A percentile compares a stretch with the other conserved stretches of the same genome.
These are phyloP conservation scores for Microplitis demolitor DNA, from an alignment of 1,140 invertebrate species.

Conservation along the genomic window DNA sequence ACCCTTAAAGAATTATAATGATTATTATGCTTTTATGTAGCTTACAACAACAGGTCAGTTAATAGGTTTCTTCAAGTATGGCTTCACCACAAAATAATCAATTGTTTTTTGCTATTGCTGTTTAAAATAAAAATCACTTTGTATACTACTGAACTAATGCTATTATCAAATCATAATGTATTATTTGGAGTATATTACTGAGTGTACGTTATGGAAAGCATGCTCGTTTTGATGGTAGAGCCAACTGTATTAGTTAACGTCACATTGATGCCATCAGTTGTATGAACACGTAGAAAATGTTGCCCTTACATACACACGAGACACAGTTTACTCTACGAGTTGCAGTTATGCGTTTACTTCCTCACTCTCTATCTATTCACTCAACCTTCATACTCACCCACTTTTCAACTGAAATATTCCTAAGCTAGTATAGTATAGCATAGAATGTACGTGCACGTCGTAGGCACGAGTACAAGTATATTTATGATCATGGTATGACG, in stretches of 20 bases:
- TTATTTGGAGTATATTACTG: not conserved
- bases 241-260: conserved; percentile 16
- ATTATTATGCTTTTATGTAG: too few species aligned
- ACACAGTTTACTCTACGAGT: not conserved
- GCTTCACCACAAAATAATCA: too few species aligned
- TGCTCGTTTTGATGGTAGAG: conserved; percentile 10
- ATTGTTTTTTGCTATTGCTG: too few species aligned
- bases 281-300: not conserved
- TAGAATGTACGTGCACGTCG: conserved; percentile 12
- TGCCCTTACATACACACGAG: not conserved
- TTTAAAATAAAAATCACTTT: too few species aligned
- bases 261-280: not conserved
- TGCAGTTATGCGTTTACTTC: conserved; percentile 3
- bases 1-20: too few species aligned
- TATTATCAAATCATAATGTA: too few species aligned
- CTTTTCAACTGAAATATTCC: conserved; percentile 12
- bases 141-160: too few species aligned
- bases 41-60: too few species aligned
- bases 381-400: too few species aligned
- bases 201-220: conserved; percentile 25
- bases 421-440: not conserved
- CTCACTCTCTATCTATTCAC: not conserved
- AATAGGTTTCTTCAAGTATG: too few species aligned
- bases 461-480: conserved; percentile 11
- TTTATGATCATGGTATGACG: conserved; percentile 22